Evolutionary conservation across 2,888 invertebrate genomes (phyloP).

Genomic region (Osmoderma eremita): DNA sequence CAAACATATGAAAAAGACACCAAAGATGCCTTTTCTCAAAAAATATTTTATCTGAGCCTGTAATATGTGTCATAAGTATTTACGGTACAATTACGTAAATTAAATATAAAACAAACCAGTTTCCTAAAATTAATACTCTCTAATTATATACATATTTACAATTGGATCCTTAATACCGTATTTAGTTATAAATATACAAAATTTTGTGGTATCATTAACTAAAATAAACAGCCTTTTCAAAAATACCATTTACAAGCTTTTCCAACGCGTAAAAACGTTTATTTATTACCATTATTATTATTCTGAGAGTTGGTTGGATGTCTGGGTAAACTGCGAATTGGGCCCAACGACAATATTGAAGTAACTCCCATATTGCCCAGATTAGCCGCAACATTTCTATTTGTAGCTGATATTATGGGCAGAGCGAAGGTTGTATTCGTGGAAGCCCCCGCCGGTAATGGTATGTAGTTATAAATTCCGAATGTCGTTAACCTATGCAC

Average conservation of each 20-base stretch:
- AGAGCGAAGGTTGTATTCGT: constrained; percentile 74
- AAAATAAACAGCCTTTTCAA: constrained; percentile 15
- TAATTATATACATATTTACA: too few relatives aligned
- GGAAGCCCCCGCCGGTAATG: constrained; percentile 68
- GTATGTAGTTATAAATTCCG: constrained; percentile 80
- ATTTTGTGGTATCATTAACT: not conserved
- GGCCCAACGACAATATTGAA: constrained; percentile 77
- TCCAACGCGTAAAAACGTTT: not conserved
- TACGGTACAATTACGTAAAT: too few relatives aligned
- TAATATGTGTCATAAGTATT: too few relatives aligned
- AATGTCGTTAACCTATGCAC: constrained; percentile 72
- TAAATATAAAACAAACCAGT: too few relatives aligned
- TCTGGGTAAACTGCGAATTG: constrained; percentile 65
- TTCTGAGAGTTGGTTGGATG: constrained; percentile 41
- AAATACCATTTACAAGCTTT: constrained; percentile 1
- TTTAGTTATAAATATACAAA: constrained; percentile 7
- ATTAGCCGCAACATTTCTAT: constrained; percentile 59
- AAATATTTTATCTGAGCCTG: too few relatives aligned
- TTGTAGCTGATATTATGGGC: constrained; percentile 67
- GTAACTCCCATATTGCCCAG: constrained; percentile 75
- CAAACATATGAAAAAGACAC: too few relatives aligned
- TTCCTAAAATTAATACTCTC: too few relatives aligned
- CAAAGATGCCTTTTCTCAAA: too few relatives aligned
- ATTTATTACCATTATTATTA: constrained; percentile 7
- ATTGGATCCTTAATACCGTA: not conserved